Conservation (phyloP, 2,113 vertebrate genomes). For the Lamprologus lemairii region DNA sequence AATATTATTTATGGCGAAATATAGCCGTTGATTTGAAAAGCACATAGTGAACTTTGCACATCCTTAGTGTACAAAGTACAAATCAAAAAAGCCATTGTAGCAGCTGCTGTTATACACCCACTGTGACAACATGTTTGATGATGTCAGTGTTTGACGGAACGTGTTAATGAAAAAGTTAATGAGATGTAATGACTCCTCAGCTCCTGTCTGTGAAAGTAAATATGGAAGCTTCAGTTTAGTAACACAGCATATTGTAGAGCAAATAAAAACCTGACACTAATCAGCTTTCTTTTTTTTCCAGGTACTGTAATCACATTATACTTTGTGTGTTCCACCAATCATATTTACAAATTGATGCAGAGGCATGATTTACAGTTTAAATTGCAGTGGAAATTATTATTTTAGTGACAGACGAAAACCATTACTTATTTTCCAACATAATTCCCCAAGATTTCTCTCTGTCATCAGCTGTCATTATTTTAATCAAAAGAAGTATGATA, state of each 20-base stretch:
- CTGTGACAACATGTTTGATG: conserved; percentile 45
- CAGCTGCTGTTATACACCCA: neutral
- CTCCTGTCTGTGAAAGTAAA: conserved; percentile 74
- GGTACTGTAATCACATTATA: neutral
- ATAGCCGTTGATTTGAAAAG: neutral
- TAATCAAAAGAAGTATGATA: neutral
- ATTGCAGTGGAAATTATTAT: neutral
- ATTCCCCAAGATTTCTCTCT: neutral
- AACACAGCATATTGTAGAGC: neutral
- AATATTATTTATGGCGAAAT: neutral
- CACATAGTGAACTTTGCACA: neutral
- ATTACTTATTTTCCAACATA: neutral
- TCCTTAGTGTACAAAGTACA: neutral
- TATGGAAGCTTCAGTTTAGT: conserved; percentile 69
- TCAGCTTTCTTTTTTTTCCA: conserved; percentile 11
- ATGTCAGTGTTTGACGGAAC: conserved; percentile 58
- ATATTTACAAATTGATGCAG: neutral
- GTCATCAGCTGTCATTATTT: neutral
- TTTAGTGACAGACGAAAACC: neutral
- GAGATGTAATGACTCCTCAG: conserved; percentile 75
- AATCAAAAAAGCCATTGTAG: conserved; percentile 1
- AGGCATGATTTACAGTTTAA: neutral
- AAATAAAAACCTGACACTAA: conserved; percentile 15
- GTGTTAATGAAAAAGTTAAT: conserved; percentile 74
- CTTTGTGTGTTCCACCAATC: neutral